phyloP scores from a whole-genome alignment of 1,140 invertebrate species.

The Ips nitidus region DNA sequence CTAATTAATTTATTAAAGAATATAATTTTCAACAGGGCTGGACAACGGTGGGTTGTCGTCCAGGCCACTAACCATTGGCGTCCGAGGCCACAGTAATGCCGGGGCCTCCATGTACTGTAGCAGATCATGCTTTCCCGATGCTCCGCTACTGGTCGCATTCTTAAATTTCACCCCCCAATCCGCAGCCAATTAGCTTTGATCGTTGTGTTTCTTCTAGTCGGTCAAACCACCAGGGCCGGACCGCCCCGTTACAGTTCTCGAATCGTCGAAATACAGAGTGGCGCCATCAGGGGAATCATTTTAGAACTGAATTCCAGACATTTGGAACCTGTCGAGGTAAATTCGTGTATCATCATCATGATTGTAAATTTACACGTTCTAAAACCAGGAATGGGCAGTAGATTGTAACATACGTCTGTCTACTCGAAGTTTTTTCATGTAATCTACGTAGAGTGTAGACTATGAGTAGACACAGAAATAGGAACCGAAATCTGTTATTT shows the following conservation, averaged over 20 bases:
- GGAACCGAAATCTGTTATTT: too few species aligned
- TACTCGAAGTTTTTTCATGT: too few species aligned
- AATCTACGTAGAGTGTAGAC: too few species aligned
- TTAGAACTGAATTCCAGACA: slow-evolving; percentile 74
- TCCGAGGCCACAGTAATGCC: slow-evolving; percentile 28
- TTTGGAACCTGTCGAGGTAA: slow-evolving; percentile 76
- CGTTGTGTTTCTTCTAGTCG: slow-evolving; percentile 8
- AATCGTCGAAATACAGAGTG: slow-evolving; percentile 66
- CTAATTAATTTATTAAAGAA: too few species aligned
- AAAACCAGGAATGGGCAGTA: not conserved
- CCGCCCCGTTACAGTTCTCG: slow-evolving; percentile 62
- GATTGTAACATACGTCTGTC: too few species aligned
- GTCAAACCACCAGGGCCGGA: slow-evolving; percentile 15
- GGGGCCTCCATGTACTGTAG: slow-evolving; percentile 9
- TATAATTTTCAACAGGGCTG: too few species aligned
- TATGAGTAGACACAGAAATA: too few species aligned
- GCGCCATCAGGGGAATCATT: slow-evolving; percentile 68
- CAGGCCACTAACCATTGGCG: not conserved
- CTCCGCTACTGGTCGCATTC: slow-evolving; percentile 19
- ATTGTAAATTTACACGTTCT: slow-evolving; percentile 41
- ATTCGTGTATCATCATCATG: not conserved
- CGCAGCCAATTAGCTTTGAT: slow-evolving; percentile 6
- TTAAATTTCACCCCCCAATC: not conserved
- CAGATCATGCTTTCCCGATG: slow-evolving; percentile 35
- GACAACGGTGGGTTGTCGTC: too few species aligned